Evolutionary conservation across 2,113 vertebrate genomes (phyloP), one percentile per base, ranked within the genome.

Genomic region (Noturus placidus): DNA sequence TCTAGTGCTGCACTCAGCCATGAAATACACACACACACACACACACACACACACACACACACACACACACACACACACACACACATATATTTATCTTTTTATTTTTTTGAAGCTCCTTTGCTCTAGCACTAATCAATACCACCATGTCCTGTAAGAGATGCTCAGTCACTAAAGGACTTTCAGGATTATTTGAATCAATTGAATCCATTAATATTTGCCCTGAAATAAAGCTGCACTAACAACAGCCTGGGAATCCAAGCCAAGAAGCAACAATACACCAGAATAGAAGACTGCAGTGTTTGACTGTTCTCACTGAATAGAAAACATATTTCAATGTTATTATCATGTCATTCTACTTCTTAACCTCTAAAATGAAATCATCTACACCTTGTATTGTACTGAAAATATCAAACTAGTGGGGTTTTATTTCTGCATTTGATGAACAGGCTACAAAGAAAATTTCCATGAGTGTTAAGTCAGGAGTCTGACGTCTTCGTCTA

Each of bases 1-100:
- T 86, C 86, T 87, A 87, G 86, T 74, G 46, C 86, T 86, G 85
- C 85, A 86, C 35, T 86, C 85, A 86, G 30, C 42, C 76, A 72
- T 80, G 85, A 86, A 79, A 87, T 67, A 61, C 79, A 72, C 79
- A 74, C 65, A 72, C 65, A 59, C 54, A 61, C 61, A 72, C 61
- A 81, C 76, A 38, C 61, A 81, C 79, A 61, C 79, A 72, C 79
- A 74, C 65, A 72, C 65, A 59, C 54, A 61, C 61, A 72, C 61
- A 81, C 76, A 38, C 61, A 81, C 77, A 70, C 77, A 82, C 59
- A 70, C 69, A 69, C 54, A 63, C 19, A 76, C n/a, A 25, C 33
- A 67, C 82, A 35, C 30, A 56, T 25, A 7, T 15, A 54, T 79
- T 77, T 54, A 19, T 79, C 19, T 72, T 38, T 38, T 19, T 50